Percentiles rank a stretch among this genome's conserved stretches.
phyloP scores from a whole-genome alignment of 2,888 invertebrate genomes.

The Gerosis bhagava region DNA sequence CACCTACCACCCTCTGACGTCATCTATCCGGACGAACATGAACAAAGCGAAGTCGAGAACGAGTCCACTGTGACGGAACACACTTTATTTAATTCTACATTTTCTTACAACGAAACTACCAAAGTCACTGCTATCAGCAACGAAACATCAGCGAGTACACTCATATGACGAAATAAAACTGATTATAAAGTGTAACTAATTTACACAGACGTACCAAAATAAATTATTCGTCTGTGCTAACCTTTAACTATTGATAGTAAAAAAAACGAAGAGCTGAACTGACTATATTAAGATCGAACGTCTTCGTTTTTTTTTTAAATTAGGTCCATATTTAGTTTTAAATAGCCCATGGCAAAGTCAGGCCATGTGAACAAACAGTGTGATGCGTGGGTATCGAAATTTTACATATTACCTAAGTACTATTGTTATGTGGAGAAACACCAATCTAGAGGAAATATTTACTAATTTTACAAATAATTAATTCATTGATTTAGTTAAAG shows the following conservation, averaged over 20 bases:
- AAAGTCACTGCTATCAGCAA: constrained; percentile 5
- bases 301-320: background rate
- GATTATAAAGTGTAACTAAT: background rate
- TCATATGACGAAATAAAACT: constrained; percentile 13
- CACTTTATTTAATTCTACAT: constrained; percentile 32
- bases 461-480: background rate
- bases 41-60: constrained; percentile 28
- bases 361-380: background rate
- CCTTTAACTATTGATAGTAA: too few relatives aligned
- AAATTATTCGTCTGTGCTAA: constrained; percentile 3
- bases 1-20: constrained; percentile 39
- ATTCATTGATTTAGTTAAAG: background rate
- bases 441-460: background rate
- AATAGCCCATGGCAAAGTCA: background rate
- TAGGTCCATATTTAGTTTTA: background rate
- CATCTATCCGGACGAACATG: constrained; percentile 34
- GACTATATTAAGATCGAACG: background rate
- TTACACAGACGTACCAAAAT: background rate
- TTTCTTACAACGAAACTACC: constrained; percentile 15
- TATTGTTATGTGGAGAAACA: too few relatives aligned
- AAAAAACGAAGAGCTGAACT: background rate
- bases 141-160: constrained; percentile 4
- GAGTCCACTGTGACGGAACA: constrained; percentile 32
- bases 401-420: too few relatives aligned
- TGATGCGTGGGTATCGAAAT: background rate